Base-by-base conservation (phyloP, 64 coral and sea anemone species). In the Dendronephthya gigantea region DNA sequence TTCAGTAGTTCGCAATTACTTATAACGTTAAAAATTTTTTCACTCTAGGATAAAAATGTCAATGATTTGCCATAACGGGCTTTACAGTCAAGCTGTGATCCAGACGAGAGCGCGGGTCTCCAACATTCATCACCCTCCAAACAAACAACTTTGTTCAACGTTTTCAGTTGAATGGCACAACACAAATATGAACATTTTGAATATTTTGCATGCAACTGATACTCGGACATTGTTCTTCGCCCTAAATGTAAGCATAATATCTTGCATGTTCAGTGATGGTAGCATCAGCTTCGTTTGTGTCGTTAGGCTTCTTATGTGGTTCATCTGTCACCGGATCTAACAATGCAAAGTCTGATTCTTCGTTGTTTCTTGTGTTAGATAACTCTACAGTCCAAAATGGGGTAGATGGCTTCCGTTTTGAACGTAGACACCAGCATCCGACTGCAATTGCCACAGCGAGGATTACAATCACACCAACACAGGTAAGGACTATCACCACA, bases 321-420 rank as follows among this genome's bases (percentile, higher is more conserved):
- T 35, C 1, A 29, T 35, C 72, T 33, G 72, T 36, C 29, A 79
- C 72, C 15, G 72, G 14, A 19, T 79, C 72, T 39, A 79, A 19
- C 32, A 79, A 79, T 0, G 72, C 72, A 29, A 79, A 79, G 32
- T 79, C 72, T 34, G 6, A 30, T 30, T 66, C 58, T n/a, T 66
- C 58, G 14, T 79, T 35, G 28, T 39, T 2, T 36, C 32, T 79
- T 8, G 72, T 35, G 72, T 79, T 35, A 39, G 72, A 79, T 79
- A 79, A 79, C 29, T 79, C 72, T 29, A 79, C 72, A 17, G 72
- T 79, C 72, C 72, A 79, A 17, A 79, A 36, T 19, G 72, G 72
- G 3, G 72, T 19, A 0, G 72, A 79, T 35, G 25, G 72, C 37
- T 79, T 79, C 0, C 72, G 72, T 79, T 34, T 79, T 15, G 72